These are phyloP conservation scores for Dromius quadrimaculatus DNA, from an alignment of 2,888 invertebrate genomes.

Conservation along the genomic window DNA sequence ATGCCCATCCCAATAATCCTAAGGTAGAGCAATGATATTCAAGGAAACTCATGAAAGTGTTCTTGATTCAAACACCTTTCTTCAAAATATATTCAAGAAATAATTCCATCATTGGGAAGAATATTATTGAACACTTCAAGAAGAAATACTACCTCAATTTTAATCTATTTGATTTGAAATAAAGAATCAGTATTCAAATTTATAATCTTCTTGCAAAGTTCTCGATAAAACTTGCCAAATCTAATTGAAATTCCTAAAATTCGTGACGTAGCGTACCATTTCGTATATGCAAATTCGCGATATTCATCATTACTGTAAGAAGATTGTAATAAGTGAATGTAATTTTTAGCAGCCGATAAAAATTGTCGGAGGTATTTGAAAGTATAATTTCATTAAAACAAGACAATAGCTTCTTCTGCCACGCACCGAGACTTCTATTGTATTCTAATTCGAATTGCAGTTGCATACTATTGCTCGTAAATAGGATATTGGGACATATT, in stretches of 20 bases:
- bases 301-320: constrained; percentile 27
- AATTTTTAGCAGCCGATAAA: neutral
- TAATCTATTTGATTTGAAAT: no score
- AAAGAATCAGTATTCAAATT: no score
- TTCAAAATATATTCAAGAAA: neutral
- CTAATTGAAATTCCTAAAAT: constrained; percentile 17
- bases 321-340: constrained; percentile 7
- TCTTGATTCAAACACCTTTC: neutral
- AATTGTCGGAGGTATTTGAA: constrained; percentile 45
- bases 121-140: no score
- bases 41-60: neutral
- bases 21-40: neutral
- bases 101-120: no score
- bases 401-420: constrained; percentile 42
- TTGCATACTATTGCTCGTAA: constrained; percentile 25
- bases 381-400: constrained; percentile 47
- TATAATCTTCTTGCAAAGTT: neutral
- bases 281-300: constrained; percentile 8
- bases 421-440: constrained; percentile 43
- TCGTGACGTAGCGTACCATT: constrained; percentile 3
- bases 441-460: constrained; percentile 39
- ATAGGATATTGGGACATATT: constrained; percentile 27
- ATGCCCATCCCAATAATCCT: constrained; percentile 13
- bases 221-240: neutral
- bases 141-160: no score